A percentile compares a stretch with the other conserved stretches of the same genome.
These are phyloP conservation scores for Stenurella melanura DNA, from an alignment of 2,888 invertebrate genomes.

Conservation along the genomic window DNA sequence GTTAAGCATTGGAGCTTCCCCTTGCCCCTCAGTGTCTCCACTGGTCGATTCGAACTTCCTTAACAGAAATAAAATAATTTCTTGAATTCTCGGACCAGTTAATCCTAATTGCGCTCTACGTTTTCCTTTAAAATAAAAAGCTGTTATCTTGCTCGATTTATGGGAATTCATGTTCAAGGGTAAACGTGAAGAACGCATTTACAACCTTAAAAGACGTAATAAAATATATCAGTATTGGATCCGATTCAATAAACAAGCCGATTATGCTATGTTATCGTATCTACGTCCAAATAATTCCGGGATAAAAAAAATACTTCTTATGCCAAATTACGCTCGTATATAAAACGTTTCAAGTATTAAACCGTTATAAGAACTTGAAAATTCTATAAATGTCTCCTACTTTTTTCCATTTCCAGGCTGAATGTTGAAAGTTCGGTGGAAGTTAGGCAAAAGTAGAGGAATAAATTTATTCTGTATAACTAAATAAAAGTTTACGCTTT, in stretches of 20 bases:
- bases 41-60: no score
- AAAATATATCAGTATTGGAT: neutral
- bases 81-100: no score
- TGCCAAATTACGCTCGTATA: neutral
- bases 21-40: no score
- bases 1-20: no score
- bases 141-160: neutral
- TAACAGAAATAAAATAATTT: no score
- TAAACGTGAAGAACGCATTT: neutral
- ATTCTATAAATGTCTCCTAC: conserved; percentile 6
- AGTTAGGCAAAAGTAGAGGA: conserved; percentile 1
- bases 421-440: neutral
- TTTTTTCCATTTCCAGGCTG: neutral
- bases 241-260: neutral
- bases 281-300: neutral
- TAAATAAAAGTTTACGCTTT: conserved; percentile 7
- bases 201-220: neutral
- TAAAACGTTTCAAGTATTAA: conserved; percentile 7
- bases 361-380: neutral
- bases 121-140: no score
- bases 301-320: conserved; percentile 4
- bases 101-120: no score
- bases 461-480: neutral
- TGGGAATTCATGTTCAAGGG: neutral
- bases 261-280: neutral